phyloP scores from a whole-genome alignment of 2,888 invertebrate species.

The Agrilus biguttatus region DNA sequence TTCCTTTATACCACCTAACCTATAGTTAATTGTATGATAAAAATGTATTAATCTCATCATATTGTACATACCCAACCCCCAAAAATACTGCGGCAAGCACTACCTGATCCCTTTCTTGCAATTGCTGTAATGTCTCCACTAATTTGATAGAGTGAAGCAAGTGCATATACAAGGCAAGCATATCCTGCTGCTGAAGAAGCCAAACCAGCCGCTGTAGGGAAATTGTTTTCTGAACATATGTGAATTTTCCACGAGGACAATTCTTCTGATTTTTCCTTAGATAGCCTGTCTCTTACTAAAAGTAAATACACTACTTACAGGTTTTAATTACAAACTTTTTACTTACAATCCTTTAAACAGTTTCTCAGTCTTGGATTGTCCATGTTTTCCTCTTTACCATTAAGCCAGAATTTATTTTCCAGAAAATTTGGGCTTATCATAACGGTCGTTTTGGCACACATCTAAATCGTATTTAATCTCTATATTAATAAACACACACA shows the following conservation, averaged over 20 bases:
- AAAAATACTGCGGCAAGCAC: conserved; percentile 86
- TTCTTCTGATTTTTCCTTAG: too few relatives aligned
- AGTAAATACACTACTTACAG: too few relatives aligned
- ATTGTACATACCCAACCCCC: conserved; percentile 60
- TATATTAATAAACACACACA: not conserved
- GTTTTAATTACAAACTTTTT: not conserved
- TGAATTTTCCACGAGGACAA: conserved; percentile 57
- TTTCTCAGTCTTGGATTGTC: conserved; percentile 58
- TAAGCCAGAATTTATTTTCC: conserved; percentile 76
- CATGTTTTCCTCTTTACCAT: conserved; percentile 66
- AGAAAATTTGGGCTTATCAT: conserved; percentile 56
- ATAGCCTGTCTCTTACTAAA: too few relatives aligned
- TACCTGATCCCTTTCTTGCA: conserved; percentile 83
- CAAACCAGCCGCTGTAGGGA: conserved; percentile 95
- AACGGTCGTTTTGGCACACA: conserved; percentile 85
- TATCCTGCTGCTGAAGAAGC: conserved; percentile 98
- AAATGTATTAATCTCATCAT: not conserved
- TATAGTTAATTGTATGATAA: conserved; percentile 7
- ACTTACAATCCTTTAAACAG: conserved; percentile 58
- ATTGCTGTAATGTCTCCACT: conserved; percentile 59
- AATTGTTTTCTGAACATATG: conserved; percentile 87
- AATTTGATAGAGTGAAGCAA: conserved; percentile 62
- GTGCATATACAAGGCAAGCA: conserved; percentile 74
- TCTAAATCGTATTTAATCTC: conserved; percentile 30
- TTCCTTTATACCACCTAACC: conserved; percentile 79